Conservation (phyloP, 1,140 invertebrate species). For the Dendroctonus ponderosae region DNA sequence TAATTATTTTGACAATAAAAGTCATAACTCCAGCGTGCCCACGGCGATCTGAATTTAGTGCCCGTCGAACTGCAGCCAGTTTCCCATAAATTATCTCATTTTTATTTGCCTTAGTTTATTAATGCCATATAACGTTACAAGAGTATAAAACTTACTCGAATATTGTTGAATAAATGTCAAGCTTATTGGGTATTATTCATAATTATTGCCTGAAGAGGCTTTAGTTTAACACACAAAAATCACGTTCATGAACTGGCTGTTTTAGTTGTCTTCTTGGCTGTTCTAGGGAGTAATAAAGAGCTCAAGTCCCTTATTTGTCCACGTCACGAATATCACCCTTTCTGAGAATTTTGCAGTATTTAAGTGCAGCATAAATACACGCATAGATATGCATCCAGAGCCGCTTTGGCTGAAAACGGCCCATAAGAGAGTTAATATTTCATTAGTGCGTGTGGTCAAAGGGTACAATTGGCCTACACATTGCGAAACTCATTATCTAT, state of each 20-base stretch:
- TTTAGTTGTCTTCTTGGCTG: not conserved
- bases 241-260: too few species aligned
- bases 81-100: conserved; percentile 6
- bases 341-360: too few species aligned
- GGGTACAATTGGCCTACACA: too few species aligned
- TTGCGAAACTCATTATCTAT: too few species aligned
- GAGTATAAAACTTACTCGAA: conserved; percentile 5
- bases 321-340: too few species aligned
- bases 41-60: conserved; percentile 16
- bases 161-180: not conserved
- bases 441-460: too few species aligned
- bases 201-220: not conserved
- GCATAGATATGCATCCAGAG: too few species aligned
- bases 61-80: conserved; percentile 9
- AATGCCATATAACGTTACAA: conserved; percentile 16
- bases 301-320: too few species aligned
- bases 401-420: too few species aligned
- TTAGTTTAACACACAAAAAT: too few species aligned
- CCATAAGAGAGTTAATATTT: too few species aligned
- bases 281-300: not conserved
- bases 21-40: conserved; percentile 19
- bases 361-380: too few species aligned
- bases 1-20: conserved; percentile 27
- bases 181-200: not conserved
- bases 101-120: conserved; percentile 10